Base-by-base conservation (phyloP, 2,113 vertebrate species). In the Podocnemis expansa region DNA sequence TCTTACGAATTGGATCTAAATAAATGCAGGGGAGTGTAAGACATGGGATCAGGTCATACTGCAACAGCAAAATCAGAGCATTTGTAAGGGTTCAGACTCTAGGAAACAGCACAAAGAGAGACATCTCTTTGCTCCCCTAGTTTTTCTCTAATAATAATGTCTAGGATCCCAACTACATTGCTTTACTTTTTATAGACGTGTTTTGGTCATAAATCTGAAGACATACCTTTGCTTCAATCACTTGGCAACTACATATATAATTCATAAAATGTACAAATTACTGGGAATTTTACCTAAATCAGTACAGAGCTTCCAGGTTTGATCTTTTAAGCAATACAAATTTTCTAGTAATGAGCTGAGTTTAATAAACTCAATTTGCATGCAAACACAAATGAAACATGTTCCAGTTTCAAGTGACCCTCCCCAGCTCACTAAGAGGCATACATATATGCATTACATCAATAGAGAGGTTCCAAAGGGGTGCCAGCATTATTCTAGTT, bases 371-470 rank as follows among this genome's bases (percentile, higher is more conserved):
- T 47, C 9, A 10, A 75, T 75, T 43, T 12, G 38, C 43, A 25
- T 43, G n/a, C 70, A 75, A 41, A 43, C 38, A 75, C 9, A 75
- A 43, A 25, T 43, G 5, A 75, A 43, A 21, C 38, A 10, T 75
- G 70, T 21, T 75, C 41, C 12, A 11, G 25, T 75, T 25, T 22
- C 22, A 75, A 43, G 38, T 58, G 56, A 58, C 25, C 25, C 25
- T 27, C 56, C 11, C 8, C 56, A 75, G 38, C 70, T 43, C 10
- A 43, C n/a, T 13, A 31, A 3, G 2, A 5, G 29, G 19, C 1
- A 7, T 0, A 9, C 0, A 9, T 3, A 12, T 19, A 21, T 43
- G 22, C 41, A 22, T 12, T 17, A 41, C 0, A 2, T 29, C 24
- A 31, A 10, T 0, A 52, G n/a, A n/a, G n/a, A n/a, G n/a, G n/a